phyloP scores from a whole-genome alignment of 1,140 invertebrate species.

The Macrobrachium nipponense region DNA sequence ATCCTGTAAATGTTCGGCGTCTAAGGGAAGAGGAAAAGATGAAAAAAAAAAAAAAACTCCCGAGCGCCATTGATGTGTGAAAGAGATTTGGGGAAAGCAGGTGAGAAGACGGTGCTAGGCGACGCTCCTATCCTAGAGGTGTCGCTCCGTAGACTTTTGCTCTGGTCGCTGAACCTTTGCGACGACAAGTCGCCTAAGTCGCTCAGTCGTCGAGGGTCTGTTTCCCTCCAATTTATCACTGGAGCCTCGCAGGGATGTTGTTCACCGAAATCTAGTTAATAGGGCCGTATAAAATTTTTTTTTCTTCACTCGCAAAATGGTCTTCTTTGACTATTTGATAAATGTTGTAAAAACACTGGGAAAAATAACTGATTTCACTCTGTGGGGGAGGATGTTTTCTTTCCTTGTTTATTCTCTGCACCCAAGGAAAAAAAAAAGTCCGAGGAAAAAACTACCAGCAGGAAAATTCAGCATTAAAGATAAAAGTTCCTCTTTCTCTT shows the following conservation, averaged over 20 bases:
- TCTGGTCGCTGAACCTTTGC: neutral
- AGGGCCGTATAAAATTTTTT: neutral
- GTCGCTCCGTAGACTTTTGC: neutral
- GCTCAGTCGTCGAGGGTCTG: neutral
- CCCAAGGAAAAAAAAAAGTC: neutral
- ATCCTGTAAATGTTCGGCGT: conserved; percentile 14
- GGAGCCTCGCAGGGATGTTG: conserved; percentile 28
- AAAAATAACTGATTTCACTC: too few relatives aligned
- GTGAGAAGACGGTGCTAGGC: conserved; percentile 17
- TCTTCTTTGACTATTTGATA: neutral
- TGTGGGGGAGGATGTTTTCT: neutral
- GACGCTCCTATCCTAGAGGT: neutral
- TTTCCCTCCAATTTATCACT: conserved; percentile 28
- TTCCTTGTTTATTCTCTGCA: neutral
- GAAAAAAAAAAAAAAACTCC: conserved; percentile 6
- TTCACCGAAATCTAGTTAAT: conserved; percentile 44
- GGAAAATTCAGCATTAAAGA: neutral
- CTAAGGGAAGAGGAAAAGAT: neutral
- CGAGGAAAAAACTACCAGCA: too few relatives aligned
- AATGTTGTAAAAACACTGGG: too few relatives aligned
- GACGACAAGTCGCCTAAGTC: neutral
- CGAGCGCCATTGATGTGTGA: conserved; percentile 44
- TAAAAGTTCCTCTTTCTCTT: neutral
- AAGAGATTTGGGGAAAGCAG: conserved; percentile 13
- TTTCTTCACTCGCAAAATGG: neutral